Base-by-base conservation (phyloP, 1,140 invertebrate species). In the Drosophila ambigua region DNA sequence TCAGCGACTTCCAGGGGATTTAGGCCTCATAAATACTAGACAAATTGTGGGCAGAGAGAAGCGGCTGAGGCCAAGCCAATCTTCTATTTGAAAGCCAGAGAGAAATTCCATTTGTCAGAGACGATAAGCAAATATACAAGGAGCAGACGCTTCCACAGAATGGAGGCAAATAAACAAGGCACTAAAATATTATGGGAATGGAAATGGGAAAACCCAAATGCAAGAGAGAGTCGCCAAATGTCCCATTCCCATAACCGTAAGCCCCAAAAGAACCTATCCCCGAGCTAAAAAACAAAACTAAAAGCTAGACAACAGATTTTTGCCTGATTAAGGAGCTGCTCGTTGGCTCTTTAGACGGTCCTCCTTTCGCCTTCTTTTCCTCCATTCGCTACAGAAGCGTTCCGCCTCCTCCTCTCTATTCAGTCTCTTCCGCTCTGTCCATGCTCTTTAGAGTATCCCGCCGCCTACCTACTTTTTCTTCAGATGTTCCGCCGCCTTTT, bases 151-250 rank as follows among this genome's bases (percentile, higher is more conserved):
- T 13, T 39, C 35, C 35, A 13, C 35, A 35, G 8, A 62, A 72
- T 58, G 58, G 31, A 31, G 31, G 51, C 72, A 60, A 85, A 84
- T 83, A 80, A 85, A 77, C 59, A 84, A 77, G 75, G 66, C 79
- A 79, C 49, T 60, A 75, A 83, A 79, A 84, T 75, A 72, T 64
- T 75, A 72, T 39, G 11, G 35, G 61, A 16, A 11, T 16, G 50
- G 35, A 35, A 31, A 31, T 31, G 28, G 26, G 9, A 31, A 31
- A 52, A 46, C 55, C 55, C 11, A 16, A 48, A 39, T 39, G 11
- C 20, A 20, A 20, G 20, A 20, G 20, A 20, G 20, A 20, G 20
- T 20, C 20, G 26, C 55, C 11, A 16, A 48, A 39, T 39, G 11
- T 48, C 13, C 46, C 6, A 44, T 28, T 43, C 67, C 50, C 43